These are phyloP conservation scores for Eudasyphora cyanicolor DNA, from an alignment of 2,888 invertebrate genomes.

Conservation along the genomic window DNA sequence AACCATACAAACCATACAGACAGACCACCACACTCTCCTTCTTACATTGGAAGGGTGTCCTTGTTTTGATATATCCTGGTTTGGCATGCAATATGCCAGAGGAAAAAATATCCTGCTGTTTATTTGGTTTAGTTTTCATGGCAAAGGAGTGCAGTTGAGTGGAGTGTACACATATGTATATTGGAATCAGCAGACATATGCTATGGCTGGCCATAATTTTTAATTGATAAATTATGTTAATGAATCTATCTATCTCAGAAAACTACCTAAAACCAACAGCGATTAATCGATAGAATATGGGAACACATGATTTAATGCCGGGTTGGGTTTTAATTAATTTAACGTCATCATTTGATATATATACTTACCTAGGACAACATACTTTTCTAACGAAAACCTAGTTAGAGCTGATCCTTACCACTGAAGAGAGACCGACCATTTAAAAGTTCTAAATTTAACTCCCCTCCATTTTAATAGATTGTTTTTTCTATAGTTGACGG, in stretches of 20 bases:
- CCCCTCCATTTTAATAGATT: no score
- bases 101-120: conserved; percentile 59
- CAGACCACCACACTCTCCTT: no score
- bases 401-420: no score
- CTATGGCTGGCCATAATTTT: conserved; percentile 47
- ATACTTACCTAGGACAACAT: no score
- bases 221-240: conserved; percentile 53
- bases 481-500: no score
- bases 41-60: background rate
- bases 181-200: no score
- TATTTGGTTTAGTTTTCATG: conserved; percentile 56
- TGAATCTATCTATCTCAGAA: conserved; percentile 38
- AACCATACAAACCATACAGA: background rate
- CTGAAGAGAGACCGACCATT: no score
- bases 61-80: conserved; percentile 57
- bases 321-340: no score
- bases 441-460: no score
- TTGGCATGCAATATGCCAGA: conserved; percentile 45
- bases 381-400: no score
- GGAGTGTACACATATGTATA: background rate
- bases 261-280: background rate
- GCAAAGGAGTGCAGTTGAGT: background rate
- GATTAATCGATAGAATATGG: background rate
- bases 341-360: no score
- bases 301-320: no score